These are phyloP conservation scores for Drosophila pegasa DNA, from an alignment of 2,888 invertebrate species.

Conservation along the genomic window DNA sequence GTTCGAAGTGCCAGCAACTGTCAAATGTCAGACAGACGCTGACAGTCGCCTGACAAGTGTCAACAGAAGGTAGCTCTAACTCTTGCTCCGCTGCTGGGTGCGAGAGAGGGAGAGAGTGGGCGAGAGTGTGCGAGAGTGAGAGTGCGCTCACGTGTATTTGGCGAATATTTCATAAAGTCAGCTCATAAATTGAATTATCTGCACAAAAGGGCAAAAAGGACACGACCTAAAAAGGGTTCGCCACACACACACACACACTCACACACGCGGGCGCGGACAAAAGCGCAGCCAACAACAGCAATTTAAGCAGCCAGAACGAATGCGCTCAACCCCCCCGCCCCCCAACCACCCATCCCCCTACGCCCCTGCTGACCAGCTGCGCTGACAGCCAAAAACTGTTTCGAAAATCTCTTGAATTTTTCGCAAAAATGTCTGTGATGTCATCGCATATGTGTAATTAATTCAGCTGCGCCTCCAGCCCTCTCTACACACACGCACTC, in stretches of 20 bases:
- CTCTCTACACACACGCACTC: background rate
- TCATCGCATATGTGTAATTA: conserved; percentile 62
- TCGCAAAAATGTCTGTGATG: conserved; percentile 50
- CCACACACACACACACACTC: conserved; percentile 17
- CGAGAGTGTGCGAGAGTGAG: conserved; percentile 22
- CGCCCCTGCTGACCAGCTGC: conserved; percentile 31
- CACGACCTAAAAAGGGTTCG: conserved; percentile 41
- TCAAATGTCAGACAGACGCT: conserved; percentile 73
- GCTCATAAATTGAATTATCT: conserved; percentile 76
- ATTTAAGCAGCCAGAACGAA: conserved; percentile 51
- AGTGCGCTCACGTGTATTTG: conserved; percentile 41
- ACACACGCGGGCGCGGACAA: conserved; percentile 5
- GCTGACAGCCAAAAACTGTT: conserved; percentile 26
- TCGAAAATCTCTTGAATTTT: conserved; percentile 21
- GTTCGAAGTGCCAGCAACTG: conserved; percentile 64
- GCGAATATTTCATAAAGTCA: conserved; percentile 61
- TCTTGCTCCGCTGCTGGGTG: background rate
- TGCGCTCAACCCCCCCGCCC: conserved; percentile 25
- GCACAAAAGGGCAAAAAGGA: conserved; percentile 58
- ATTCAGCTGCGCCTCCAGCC: conserved; percentile 34
- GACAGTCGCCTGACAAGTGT: conserved; percentile 78
- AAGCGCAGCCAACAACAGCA: conserved; percentile 18
- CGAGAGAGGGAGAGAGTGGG: background rate
- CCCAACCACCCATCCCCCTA: background rate
- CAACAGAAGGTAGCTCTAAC: conserved; percentile 57